Percentiles rank a stretch among this genome's conserved stretches.
Conservation (phyloP, 2,888 invertebrate species). For the Subacronicta megacephala region DNA sequence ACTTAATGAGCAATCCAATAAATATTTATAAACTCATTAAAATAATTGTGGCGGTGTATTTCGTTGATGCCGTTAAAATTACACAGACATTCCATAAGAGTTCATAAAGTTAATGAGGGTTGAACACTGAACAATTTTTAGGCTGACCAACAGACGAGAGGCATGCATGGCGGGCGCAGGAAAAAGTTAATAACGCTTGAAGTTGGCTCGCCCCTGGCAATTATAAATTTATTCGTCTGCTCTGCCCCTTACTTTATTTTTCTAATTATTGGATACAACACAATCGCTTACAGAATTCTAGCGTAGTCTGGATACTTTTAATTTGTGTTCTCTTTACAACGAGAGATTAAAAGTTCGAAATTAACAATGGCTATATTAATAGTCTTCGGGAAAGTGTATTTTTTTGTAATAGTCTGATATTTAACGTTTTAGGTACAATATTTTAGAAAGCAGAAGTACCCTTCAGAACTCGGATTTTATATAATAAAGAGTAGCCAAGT, state of each 20-base stretch:
- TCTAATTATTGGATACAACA: slow-evolving; percentile 54
- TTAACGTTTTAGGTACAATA: background rate
- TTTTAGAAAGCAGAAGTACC: too few species aligned
- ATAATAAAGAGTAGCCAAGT: too few species aligned
- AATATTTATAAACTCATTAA: slow-evolving; percentile 4
- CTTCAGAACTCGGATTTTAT: too few species aligned
- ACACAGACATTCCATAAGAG: slow-evolving; percentile 43
- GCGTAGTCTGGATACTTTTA: slow-evolving; percentile 46
- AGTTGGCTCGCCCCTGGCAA: slow-evolving; percentile 60
- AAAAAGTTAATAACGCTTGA: slow-evolving; percentile 72
- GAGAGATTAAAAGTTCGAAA: slow-evolving; percentile 5
- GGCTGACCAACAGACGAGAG: slow-evolving; percentile 61
- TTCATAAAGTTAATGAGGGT: slow-evolving; percentile 63
- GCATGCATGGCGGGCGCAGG: slow-evolving; percentile 52
- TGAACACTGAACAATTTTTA: slow-evolving; percentile 49
- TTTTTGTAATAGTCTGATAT: background rate
- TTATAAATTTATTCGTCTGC: slow-evolving; percentile 64
- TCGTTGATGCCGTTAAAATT: slow-evolving; percentile 7
- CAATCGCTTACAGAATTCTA: slow-evolving; percentile 44
- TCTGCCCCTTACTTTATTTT: slow-evolving; percentile 53
- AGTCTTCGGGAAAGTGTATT: background rate
- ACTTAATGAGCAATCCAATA: background rate
- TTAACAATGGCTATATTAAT: background rate
- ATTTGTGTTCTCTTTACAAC: slow-evolving; percentile 26
- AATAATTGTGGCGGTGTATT: slow-evolving; percentile 2